A percentile compares a stretch with the other conserved stretches of the same genome.
These are phyloP conservation scores for Drosophila fuyamai DNA, from an alignment of 1,140 invertebrate species.

Conservation along the genomic window DNA sequence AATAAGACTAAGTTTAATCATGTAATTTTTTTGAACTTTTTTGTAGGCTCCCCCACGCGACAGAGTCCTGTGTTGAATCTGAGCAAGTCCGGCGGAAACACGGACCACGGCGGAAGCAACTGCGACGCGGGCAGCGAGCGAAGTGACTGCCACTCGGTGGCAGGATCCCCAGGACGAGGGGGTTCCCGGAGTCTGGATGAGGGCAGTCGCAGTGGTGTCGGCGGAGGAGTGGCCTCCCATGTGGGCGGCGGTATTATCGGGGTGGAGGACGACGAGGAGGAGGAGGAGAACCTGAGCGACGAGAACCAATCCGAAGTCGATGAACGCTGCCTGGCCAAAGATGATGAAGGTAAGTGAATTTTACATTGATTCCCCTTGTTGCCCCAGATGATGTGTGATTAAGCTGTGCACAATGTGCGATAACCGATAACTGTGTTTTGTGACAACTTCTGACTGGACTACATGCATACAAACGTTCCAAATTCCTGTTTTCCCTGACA, in stretches of 20 bases:
- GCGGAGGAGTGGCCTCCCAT: conserved; percentile 85
- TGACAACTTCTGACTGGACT: conserved; percentile 32
- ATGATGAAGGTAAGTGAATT: conserved; percentile 90
- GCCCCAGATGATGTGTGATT: conserved; percentile 14
- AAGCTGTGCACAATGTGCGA: conserved; percentile 16
- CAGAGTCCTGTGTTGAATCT: conserved; percentile 96
- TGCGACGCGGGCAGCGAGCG: conserved; percentile 86
- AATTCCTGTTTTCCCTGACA: conserved; percentile 84
- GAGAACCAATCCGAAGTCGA: conserved; percentile 88
- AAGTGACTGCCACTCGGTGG: conserved; percentile 86
- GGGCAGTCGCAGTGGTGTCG: conserved; percentile 84
- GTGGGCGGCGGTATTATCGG: conserved; percentile 86
- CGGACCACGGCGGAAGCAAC: conserved; percentile 85
- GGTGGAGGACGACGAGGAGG: conserved; percentile 87
- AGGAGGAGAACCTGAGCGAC: conserved; percentile 93
- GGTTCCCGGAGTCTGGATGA: conserved; percentile 71
- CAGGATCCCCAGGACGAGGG: conserved; percentile 84
- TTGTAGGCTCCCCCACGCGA: conserved; percentile 92
- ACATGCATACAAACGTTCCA: conserved; percentile 2
- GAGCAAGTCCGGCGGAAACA: conserved; percentile 91
- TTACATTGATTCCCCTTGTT: conserved; percentile 30
- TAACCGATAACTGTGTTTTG: conserved; percentile 31
- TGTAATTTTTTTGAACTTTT: background rate
- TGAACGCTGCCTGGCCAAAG: conserved; percentile 89
- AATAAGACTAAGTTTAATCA: too few relatives aligned